Evolutionary conservation across 2,888 invertebrate genomes (phyloP).

Genomic region (Aphrophora alni): DNA sequence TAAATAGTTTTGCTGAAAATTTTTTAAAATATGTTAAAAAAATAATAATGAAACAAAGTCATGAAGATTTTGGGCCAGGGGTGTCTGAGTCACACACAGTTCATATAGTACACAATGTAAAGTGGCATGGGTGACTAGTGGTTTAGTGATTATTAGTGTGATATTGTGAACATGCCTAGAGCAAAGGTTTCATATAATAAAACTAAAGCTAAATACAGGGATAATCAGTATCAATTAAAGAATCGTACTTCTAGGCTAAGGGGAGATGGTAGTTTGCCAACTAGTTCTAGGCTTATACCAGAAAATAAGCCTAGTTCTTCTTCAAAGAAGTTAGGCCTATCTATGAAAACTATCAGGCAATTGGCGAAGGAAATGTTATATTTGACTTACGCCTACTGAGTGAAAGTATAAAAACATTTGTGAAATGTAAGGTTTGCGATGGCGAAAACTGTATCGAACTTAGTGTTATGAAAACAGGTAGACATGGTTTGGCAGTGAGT

Average conservation of each 20-base stretch:
- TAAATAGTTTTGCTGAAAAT: too few relatives aligned
- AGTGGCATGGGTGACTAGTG: too few relatives aligned
- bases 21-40: too few relatives aligned
- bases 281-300: background rate
- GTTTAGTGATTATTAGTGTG: too few relatives aligned
- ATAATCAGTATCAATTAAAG: conserved; percentile 19
- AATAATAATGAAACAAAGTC: too few relatives aligned
- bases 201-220: conserved; percentile 29
- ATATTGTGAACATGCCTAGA: conserved; percentile 16
- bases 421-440: conserved; percentile 21
- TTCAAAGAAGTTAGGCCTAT: conserved; percentile 21
- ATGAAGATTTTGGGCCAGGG: too few relatives aligned
- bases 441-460: conserved; percentile 24
- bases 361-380: conserved; percentile 21
- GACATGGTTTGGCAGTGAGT: conserved; percentile 21
- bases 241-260: conserved; percentile 22
- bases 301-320: conserved; percentile 3
- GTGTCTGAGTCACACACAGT: too few relatives aligned
- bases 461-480: conserved; percentile 16
- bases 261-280: conserved; percentile 10
- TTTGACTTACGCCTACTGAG: conserved; percentile 26
- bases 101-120: too few relatives aligned
- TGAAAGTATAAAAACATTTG: background rate
- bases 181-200: conserved; percentile 9
- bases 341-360: background rate